Evolutionary conservation across 2,888 invertebrate genomes (phyloP), one percentile per base, ranked within the genome.

Genomic region (Aleiodes alternator): DNA sequence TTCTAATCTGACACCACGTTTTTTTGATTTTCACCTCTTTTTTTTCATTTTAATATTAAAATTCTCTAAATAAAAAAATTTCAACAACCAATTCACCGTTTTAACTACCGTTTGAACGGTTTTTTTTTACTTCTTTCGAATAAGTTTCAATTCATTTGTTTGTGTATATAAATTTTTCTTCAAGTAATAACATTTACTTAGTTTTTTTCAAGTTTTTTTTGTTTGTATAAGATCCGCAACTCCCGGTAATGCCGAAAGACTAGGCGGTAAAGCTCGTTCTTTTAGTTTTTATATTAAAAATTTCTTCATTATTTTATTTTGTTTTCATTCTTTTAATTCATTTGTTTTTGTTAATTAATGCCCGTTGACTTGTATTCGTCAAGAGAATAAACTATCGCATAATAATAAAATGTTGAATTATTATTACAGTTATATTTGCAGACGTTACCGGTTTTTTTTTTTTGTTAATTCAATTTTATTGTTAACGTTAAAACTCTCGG

Each of bases 201-300:
- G 55, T 78, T 51, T 66, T 64, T 71, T 57, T 34, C 71, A n/a
- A n/a, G 73, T 64, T 66, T 72, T 69, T 59, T 71, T 76, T 79
- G 81, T 80, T 66, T 81, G 75, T 78, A 78, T 75, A 81, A 79
- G 72, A 80, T 83, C 81, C 83, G 81, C 84, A 81, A 78, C 77
- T 78, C 57, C 80, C 80, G 53, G 56, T 38, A 56, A 59, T 43
- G 75, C 78, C 80, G 80, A 76, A 70, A 72, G 76, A 76, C 76
- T 71, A 72, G 69, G 82, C 82, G 81, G 80, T 87, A 87, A 87
- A 87, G 87, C 87, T 87, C 87, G 84, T 86, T 86, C 82, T 69
- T 80, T 78, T 80, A 50, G 4, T 34, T 76, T 51, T 68, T 57
- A 43, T 43, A 16, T 61, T 14, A 64, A 16, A 43, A 43, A 43